Evolutionary conservation across 2,797 vertebrate species (phyloP), one percentile per base, ranked within the genome.

Genomic region (Thunnus albacares): DNA sequence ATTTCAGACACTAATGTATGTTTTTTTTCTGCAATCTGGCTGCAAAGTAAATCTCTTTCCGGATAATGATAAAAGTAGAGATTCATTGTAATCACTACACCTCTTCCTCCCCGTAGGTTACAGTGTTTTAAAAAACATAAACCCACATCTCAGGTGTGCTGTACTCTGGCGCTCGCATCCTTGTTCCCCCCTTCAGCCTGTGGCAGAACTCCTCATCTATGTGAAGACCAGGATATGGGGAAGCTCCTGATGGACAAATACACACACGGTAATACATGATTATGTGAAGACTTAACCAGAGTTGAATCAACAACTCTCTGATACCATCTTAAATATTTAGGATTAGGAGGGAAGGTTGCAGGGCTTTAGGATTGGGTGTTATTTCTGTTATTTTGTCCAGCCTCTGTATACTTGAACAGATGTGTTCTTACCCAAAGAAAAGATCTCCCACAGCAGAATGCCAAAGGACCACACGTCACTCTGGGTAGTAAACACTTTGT

Each of bases 381-480:
- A 10, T 73, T 71, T 55, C 9, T 66, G 17, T 70, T 61, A 45
- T 64, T 59, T 57, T 70, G 24, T 58, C 33, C 30, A 43, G 6
- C 24, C 2, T 3, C 6, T 26, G 22, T 10, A 22, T 6, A 15
- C 22, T 20, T 55, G 53, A 20, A 45, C 2, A 13, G 22, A 45
- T 4, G 10, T 4, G 4, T n/a, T 58, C 83, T 1, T 91, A 99
- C 98, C 98, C 89, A 99, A 92, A 82, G 98, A 99, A 95, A 99
- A 99, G 89, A 99, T 99, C 91, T 99, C 98, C 98, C 98, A 99
- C 61, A 99, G 95, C 87, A 99, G 93, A 6, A 99, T 96, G 35
- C 97, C 98, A 0, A 94, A 99, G 65, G 98, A 97, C 98, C 98
- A 99, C 78, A 99, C 97, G 0, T 99, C 98, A 0, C 98, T 99